These are phyloP conservation scores for Mechanitis mazaeus DNA, from an alignment of 2,888 invertebrate genomes.

Conservation along the genomic window DNA sequence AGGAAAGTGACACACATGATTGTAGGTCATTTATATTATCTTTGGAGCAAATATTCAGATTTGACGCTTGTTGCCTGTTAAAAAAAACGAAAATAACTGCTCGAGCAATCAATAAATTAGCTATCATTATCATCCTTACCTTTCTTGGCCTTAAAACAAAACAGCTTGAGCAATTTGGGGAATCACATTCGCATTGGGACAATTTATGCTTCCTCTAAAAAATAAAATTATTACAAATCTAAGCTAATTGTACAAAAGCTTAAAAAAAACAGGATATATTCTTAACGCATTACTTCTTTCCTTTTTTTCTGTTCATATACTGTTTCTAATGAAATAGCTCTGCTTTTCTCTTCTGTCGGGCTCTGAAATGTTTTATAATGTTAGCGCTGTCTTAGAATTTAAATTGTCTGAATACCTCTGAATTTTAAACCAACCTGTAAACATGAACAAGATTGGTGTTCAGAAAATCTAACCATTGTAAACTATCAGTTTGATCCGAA, in stretches of 20 bases:
- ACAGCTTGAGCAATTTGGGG: constrained; percentile 37
- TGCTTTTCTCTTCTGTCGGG: background rate
- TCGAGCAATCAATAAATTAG: too few relatives aligned
- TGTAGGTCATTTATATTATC: background rate
- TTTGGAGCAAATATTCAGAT: constrained; percentile 6
- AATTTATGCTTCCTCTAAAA: constrained; percentile 31
- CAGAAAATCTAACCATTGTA: constrained; percentile 22
- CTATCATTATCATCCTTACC: background rate
- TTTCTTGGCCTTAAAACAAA: constrained; percentile 39
- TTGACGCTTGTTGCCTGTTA: constrained; percentile 2
- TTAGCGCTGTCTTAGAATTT: background rate
- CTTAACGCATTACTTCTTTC: constrained; percentile 13
- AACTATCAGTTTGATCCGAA: constrained; percentile 34
- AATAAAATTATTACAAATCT: background rate
- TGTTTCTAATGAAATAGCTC: constrained; percentile 13
- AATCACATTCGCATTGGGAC: constrained; percentile 38
- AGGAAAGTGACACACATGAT: constrained; percentile 21
- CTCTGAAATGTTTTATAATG: constrained; percentile 1
- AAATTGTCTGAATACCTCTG: background rate
- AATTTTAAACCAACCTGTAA: constrained; percentile 17
- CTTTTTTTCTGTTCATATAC: constrained; percentile 16
- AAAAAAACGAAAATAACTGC: too few relatives aligned
- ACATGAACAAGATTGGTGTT: constrained; percentile 26
- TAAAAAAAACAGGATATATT: background rate
- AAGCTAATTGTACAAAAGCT: background rate